Evolutionary conservation across 1,140 invertebrate species (phyloP), one percentile per base, ranked within the genome.

Genomic region (Chionoecetes opilio): DNA sequence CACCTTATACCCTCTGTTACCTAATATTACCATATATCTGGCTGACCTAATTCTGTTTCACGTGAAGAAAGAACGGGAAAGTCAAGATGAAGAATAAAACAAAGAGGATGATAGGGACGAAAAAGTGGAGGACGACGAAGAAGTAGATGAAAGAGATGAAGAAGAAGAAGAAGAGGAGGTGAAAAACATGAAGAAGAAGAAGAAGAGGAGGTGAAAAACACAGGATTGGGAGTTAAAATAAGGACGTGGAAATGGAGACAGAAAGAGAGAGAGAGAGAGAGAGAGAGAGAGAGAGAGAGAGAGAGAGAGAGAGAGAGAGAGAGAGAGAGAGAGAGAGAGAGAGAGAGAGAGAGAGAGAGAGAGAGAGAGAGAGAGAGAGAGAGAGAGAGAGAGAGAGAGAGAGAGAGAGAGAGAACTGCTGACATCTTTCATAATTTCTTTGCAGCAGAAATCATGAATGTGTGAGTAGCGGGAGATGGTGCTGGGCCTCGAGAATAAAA

Each of bases 381-480:
- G 31, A 29, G 75, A 37, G 63, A 41, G 38, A 91, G 31, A 29
- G 38, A 53, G 46, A 63, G 29, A 32, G 46, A n/a, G 38, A 63
- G 46, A 32, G n/a, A 53, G 21, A 14, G n/a, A n/a, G 21, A 17
- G n/a, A 86, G 35, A 84, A 35, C 32, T 17, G 35, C 35, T 88
- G 35, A 88, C 86, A 37, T 31, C 26, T 46, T 31, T 91, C 89
- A 91, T 91, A 91, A 91, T 91, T 35, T 75, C 26, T 38, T n/a
- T 8, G 89, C 46, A 21, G 46, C 46, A 91, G 75, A 75, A 91
- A 31, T 91, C 89, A 53, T 91, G 46, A 91, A 91, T 91, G 75
- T 91, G 89, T 75, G 89, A 91, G 34, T 31, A 75, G 38, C 38
- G 3, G 32, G 89, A 91, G 41, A 5, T 14, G 5, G 41, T 46